phyloP scores from a whole-genome alignment of 1,140 invertebrate species.

The Drosophila parabipectinata region DNA sequence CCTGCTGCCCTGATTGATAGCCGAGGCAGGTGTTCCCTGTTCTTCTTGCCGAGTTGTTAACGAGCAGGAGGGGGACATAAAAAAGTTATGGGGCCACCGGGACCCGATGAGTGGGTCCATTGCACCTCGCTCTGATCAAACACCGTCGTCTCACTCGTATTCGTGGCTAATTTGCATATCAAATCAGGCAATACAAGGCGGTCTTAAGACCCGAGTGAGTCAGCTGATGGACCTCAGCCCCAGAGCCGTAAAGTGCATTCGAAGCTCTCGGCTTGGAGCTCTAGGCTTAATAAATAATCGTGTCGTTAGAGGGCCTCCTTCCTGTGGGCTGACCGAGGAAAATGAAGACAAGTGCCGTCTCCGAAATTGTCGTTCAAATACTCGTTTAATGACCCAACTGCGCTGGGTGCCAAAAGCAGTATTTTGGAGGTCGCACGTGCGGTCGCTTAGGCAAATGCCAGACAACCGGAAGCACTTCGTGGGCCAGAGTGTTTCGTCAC shows the following conservation, averaged over 20 bases:
- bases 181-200: constrained; percentile 42
- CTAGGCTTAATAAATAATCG: constrained; percentile 71
- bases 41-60: constrained; percentile 58
- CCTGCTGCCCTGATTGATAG: constrained; percentile 67
- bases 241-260: constrained; percentile 63
- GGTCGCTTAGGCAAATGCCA: constrained; percentile 33
- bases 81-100: constrained; percentile 41
- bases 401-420: constrained; percentile 25
- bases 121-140: constrained; percentile 22
- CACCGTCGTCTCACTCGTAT: constrained; percentile 33
- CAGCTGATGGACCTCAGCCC: constrained; percentile 36
- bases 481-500: constrained; percentile 24
- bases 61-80: constrained; percentile 9
- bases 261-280: constrained; percentile 4
- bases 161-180: constrained; percentile 77
- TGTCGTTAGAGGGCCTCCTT: constrained; percentile 62
- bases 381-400: constrained; percentile 58
- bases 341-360: constrained; percentile 9
- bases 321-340: constrained; percentile 32
- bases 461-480: constrained; percentile 46
- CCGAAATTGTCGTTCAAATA: constrained; percentile 66
- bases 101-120: constrained; percentile 27
- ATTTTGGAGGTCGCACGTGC: constrained; percentile 64
- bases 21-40: constrained; percentile 36
- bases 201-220: constrained; percentile 27